These are phyloP conservation scores for Heliopora coerulea DNA, from an alignment of 92 coral and sea anemone genomes.

Conservation along the genomic window DNA sequence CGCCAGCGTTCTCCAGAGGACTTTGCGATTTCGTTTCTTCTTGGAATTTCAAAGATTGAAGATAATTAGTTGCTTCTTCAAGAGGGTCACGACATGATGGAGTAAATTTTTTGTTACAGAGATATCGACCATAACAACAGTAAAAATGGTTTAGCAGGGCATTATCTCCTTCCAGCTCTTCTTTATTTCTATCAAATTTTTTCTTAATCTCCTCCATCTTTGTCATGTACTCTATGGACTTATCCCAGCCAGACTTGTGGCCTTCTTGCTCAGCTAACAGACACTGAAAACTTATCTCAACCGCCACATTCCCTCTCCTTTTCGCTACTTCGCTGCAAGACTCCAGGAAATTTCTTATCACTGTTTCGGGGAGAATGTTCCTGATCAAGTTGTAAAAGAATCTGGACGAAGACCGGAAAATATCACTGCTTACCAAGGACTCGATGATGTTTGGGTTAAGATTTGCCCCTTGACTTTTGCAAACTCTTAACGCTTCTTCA, in stretches of 20 bases:
- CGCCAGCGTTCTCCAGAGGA: neutral
- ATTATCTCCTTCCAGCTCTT: no score
- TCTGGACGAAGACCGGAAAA: constrained; percentile 16
- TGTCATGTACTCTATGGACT: no score
- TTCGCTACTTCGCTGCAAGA: neutral
- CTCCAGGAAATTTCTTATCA: constrained; percentile 6
- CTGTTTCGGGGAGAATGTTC: constrained; percentile 4
- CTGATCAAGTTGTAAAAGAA: constrained; percentile 12
- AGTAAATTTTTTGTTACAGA: no score
- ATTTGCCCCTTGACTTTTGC: neutral
- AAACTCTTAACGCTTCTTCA: constrained; percentile 2
- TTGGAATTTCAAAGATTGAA: no score
- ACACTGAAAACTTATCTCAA: constrained; percentile 16
- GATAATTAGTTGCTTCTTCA: neutral
- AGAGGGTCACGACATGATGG: neutral
- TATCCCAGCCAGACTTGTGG: neutral
- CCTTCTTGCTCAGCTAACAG: constrained; percentile 26
- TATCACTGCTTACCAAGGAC: constrained; percentile 12
- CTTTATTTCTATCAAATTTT: no score
- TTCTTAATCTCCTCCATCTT: no score
- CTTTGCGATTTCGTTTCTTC: neutral
- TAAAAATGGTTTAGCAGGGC: no score
- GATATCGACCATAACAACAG: no score
- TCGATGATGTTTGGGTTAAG: neutral
- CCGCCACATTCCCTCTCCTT: neutral